These are phyloP conservation scores for Lycaena phlaeas DNA, from an alignment of 2,888 invertebrate genomes.

Conservation along the genomic window DNA sequence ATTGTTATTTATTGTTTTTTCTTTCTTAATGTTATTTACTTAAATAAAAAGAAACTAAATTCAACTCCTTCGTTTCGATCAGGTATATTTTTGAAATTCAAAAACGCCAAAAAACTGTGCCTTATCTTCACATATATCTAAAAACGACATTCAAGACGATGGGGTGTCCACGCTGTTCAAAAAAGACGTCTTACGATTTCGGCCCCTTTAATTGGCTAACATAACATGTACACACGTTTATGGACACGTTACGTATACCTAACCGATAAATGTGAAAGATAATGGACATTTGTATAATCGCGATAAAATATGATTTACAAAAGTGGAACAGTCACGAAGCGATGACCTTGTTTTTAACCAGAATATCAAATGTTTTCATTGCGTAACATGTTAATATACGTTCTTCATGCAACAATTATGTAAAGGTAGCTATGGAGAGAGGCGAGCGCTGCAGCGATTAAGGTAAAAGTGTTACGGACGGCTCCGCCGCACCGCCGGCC, in stretches of 20 bases:
- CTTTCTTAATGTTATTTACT: too few species aligned
- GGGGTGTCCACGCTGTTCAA: conserved; percentile 3
- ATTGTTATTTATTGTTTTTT: too few species aligned
- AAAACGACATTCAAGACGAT: conserved; percentile 7
- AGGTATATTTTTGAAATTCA: background rate
- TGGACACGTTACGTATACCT: conserved; percentile 7
- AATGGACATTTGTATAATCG: conserved; percentile 13
- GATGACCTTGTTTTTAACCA: conserved; percentile 45
- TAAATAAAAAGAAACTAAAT: too few species aligned
- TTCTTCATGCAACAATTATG: conserved; percentile 56
- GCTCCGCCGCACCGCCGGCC: conserved; percentile 46
- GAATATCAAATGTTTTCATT: conserved; percentile 53
- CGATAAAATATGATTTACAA: conserved; percentile 16
- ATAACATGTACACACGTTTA: conserved; percentile 5
- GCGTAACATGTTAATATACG: conserved; percentile 56
- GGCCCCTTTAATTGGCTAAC: conserved; percentile 6
- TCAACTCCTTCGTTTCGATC: too few species aligned
- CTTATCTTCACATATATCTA: background rate
- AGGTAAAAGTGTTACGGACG: conserved; percentile 65
- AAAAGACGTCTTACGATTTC: background rate
- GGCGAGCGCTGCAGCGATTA: conserved; percentile 32
- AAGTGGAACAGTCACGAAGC: conserved; percentile 27
- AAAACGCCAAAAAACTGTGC: background rate
- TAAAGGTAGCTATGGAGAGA: conserved; percentile 48
- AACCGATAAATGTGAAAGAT: conserved; percentile 12